Evolutionary conservation across 2,888 invertebrate species (phyloP).

Genomic region (Charanyca ferruginea): DNA sequence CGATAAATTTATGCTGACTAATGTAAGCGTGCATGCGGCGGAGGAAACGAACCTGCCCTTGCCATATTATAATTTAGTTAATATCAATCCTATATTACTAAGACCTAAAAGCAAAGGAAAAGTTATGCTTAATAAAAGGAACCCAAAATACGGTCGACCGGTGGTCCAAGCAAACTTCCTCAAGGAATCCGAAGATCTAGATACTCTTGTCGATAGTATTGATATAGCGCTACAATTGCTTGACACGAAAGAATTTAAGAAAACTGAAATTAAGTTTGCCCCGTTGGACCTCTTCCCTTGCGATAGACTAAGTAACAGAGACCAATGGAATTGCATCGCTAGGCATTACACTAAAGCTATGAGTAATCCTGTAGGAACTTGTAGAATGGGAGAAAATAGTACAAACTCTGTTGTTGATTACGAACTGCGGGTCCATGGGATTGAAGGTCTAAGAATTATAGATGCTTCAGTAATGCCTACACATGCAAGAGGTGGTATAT

Average conservation of each 20-base stretch:
- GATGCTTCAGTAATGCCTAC: slow-evolving; percentile 89
- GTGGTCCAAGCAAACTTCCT: slow-evolving; percentile 86
- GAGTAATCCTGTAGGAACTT: slow-evolving; percentile 87
- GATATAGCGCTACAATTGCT: slow-evolving; percentile 86
- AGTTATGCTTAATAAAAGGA: slow-evolving; percentile 84
- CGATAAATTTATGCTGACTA: slow-evolving; percentile 87
- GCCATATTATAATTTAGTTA: slow-evolving; percentile 86
- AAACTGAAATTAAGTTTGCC: slow-evolving; percentile 85
- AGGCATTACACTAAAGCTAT: slow-evolving; percentile 88
- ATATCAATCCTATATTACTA: slow-evolving; percentile 83
- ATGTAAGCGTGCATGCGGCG: slow-evolving; percentile 82
- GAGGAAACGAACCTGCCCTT: slow-evolving; percentile 85
- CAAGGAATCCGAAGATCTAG: slow-evolving; percentile 86
- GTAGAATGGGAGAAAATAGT: slow-evolving; percentile 85
- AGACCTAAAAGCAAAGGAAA: slow-evolving; percentile 87
- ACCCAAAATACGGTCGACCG: slow-evolving; percentile 87
- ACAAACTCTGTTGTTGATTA: slow-evolving; percentile 85
- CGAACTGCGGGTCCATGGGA: slow-evolving; percentile 83
- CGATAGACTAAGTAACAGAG: slow-evolving; percentile 83
- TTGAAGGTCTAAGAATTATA: slow-evolving; percentile 85
- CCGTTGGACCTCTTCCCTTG: slow-evolving; percentile 87
- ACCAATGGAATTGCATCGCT: slow-evolving; percentile 88
- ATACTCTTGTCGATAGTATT: slow-evolving; percentile 85
- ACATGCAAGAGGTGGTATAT: slow-evolving; percentile 83
- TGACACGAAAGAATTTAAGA: slow-evolving; percentile 87